Conservation (phyloP, 2,888 invertebrate species). For the Dicyrtomina minuta region DNA sequence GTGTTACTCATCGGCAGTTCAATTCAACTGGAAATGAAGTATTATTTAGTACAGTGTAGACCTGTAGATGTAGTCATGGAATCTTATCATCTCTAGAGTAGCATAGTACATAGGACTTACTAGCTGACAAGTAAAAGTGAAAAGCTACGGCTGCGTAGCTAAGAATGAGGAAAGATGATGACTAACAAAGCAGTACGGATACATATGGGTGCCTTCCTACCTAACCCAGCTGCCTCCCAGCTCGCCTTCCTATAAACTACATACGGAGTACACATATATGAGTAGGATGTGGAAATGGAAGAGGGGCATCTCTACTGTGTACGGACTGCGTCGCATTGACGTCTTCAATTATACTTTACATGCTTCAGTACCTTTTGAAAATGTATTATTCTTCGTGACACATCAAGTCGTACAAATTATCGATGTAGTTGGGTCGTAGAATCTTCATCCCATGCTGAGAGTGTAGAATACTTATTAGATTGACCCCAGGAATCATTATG, state of each 20-base stretch:
- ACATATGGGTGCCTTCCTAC: constrained; percentile 1
- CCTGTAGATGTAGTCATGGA: not conserved
- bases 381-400: constrained; percentile 45
- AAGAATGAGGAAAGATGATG: not conserved
- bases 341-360: constrained; percentile 38
- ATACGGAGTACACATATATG: too few species aligned
- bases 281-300: not conserved
- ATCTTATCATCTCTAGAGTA: not conserved
- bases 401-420: constrained; percentile 45
- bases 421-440: constrained; percentile 34
- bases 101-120: too few species aligned
- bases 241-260: too few species aligned
- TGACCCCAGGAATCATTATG: constrained; percentile 49
- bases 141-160: too few species aligned
- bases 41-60: not conserved
- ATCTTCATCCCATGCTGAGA: constrained; percentile 38
- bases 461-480: constrained; percentile 49
- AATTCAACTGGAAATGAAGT: constrained; percentile 25
- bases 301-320: not conserved
- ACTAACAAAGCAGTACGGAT: not conserved
- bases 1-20: constrained; percentile 26
- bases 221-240: not conserved
- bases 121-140: too few species aligned
- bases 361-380: constrained; percentile 36
- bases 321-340: constrained; percentile 22